Evolutionary conservation across 2,113 vertebrate genomes (phyloP), one percentile per base, ranked within the genome.

Genomic region (Australoheros scitulus): DNA sequence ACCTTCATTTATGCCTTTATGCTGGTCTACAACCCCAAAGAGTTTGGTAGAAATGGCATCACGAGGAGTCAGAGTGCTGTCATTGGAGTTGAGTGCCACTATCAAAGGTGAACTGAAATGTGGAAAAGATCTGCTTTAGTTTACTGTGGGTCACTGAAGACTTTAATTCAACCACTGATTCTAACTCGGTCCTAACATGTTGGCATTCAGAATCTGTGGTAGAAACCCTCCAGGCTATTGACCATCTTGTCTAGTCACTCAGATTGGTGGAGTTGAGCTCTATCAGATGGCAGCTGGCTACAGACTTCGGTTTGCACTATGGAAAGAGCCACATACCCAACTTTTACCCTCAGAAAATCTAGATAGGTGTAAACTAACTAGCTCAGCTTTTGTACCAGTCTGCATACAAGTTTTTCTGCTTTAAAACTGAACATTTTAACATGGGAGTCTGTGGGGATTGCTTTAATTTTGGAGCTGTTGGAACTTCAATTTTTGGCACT

Each of bases 1-100:
- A 2, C 32, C 29, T 81, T 93, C 11, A 9, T 91, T 41, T 93
- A 93, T 63, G 61, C 78, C 36, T 93, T 91, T 22, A 22, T 18
- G 1, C 86, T 93, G 87, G 32, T 88, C 65, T 92, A 92, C 74
- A 29, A 87, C 15, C 92, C 91, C 34, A 26, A 26, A 32, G 59
- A 34, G 29, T 56, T 56, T 0, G 70, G 36, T 41, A 61, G 18
- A 2, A 61, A 36, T 0, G 34, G 7, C 29, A 90, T 93, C 26
- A 64, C 24, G 0, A 76, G 92, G 82, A 87, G 81, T 61, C 84
- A 85, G 65, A n/a, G 70, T 2, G 58, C 65, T 2, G 80, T 61
- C 29, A 77, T 92, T 1, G 61, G 64, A 18, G 70, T 93, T 1
- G 84, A 92, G 77, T 93, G 92, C 56, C 92, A 90, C 84, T 92